phyloP scores from a whole-genome alignment of 2,888 invertebrate genomes.

The Cetonia aurata region DNA sequence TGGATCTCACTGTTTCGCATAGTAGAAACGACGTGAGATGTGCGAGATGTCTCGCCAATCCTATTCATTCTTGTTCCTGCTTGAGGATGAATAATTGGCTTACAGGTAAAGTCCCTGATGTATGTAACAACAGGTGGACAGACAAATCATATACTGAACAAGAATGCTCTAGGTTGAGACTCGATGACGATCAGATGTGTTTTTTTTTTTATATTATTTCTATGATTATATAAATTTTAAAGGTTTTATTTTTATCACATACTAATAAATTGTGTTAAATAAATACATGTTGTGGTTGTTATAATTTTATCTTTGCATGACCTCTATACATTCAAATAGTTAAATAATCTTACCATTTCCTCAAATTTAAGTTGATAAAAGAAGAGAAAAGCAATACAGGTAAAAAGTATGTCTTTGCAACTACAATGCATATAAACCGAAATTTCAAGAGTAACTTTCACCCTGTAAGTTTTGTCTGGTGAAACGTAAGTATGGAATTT shows the following conservation, averaged over 20 bases:
- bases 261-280: conserved; percentile 48
- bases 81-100: conserved; percentile 19
- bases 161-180: conserved; percentile 44
- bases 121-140: not conserved
- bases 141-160: conserved; percentile 20
- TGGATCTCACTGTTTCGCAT: conserved; percentile 37
- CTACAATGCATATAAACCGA: too few species aligned
- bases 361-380: too few species aligned
- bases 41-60: conserved; percentile 35
- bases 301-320: conserved; percentile 39
- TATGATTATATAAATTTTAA: conserved; percentile 44
- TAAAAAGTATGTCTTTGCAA: too few species aligned
- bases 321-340: not conserved
- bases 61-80: conserved; percentile 42
- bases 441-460: too few species aligned
- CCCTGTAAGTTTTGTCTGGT: too few species aligned
- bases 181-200: conserved; percentile 20
- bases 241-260: conserved; percentile 45
- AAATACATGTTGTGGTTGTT: conserved; percentile 46
- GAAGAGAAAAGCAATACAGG: too few species aligned
- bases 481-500: too few species aligned
- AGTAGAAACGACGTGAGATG: conserved; percentile 42
- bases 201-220: conserved; percentile 29
- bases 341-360: too few species aligned
- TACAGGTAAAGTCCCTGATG: conserved; percentile 9